Evolutionary conservation across 30 jellyfish, hydroid and myxozoan genomes (phyloP), one percentile per base, ranked within the genome.

Genomic region (Mastigias papua): DNA sequence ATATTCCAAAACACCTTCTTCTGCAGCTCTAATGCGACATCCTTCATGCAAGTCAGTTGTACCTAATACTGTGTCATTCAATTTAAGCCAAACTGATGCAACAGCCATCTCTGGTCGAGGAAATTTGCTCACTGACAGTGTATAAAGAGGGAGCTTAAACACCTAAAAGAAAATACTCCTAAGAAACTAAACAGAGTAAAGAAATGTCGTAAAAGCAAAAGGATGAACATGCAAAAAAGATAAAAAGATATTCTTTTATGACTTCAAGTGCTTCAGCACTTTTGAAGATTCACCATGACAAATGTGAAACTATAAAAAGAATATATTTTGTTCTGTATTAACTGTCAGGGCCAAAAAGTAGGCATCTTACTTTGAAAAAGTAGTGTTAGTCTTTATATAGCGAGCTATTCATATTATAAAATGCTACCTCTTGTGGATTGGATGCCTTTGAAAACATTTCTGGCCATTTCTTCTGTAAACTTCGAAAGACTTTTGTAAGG

Each of bases 11-110:
- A 85, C 35, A 28, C 88, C 94, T 22, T 85, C 78, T 21, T 50
- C 74, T 50, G 82, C 94, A 30, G 94, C 83, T 34, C 22, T 42
- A 6, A 73, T 54, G 37, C 94, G 87, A 26, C 61, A 72, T 1
- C 26, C 63, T 62, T 85, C 94, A 42, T 85, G 83, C 25, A 42
- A 34, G 46, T 85, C 94, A 5, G 94, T 85, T 13, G 50, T 15
- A 58, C 88, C 88, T 27, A 85, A 66, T 50, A 35, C 69, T 1
- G 88, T 71, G 21, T 60, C 33, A 69, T 75, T 85, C 26, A 85
- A 34, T 33, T 73, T 72, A 0, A 58, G 13, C 94, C 94, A 85
- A 57, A 85, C 76, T 3, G 62, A 32, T 25, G 81, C 88, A 34
- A 29, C 88, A 17, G 83, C 74, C 34, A 42, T 42, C 37, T 85